These are phyloP conservation scores for Neoaliturus tenellus DNA, from an alignment of 2,888 invertebrate species.

Conservation along the genomic window DNA sequence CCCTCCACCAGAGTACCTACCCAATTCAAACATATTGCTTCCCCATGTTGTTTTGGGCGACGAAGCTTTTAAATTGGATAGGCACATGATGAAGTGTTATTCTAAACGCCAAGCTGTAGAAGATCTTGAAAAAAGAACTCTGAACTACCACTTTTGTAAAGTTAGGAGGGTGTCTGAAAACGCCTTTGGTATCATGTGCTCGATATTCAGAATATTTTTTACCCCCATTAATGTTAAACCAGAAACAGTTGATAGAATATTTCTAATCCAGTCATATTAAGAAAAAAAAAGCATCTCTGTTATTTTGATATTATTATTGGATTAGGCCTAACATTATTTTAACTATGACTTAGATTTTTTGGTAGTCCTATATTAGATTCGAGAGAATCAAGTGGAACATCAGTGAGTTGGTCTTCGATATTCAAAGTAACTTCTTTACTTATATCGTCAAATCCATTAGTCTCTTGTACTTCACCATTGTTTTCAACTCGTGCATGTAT, in stretches of 20 bases:
- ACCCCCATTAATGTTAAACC: background rate
- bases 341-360: no score
- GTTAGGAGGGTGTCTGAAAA: slow-evolving; percentile 8
- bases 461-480: no score
- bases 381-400: no score
- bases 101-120: background rate
- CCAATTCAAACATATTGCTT: background rate
- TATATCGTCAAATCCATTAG: no score
- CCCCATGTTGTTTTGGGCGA: background rate
- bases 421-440: no score
- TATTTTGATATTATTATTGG: no score
- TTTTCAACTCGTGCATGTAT: no score
- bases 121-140: background rate
- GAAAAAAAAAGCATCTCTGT: background rate
- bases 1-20: background rate
- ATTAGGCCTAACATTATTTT: no score
- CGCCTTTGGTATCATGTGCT: background rate
- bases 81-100: background rate
- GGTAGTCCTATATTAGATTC: no score
- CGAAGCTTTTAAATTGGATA: background rate
- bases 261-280: background rate
- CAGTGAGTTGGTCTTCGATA: no score
- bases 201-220: background rate
- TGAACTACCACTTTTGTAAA: background rate
- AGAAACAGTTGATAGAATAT: background rate